A percentile compares a stretch with the other conserved stretches of the same genome.
Evolutionary conservation across 2,888 invertebrate species (phyloP).

Genomic region (Stramonita haemastoma): DNA sequence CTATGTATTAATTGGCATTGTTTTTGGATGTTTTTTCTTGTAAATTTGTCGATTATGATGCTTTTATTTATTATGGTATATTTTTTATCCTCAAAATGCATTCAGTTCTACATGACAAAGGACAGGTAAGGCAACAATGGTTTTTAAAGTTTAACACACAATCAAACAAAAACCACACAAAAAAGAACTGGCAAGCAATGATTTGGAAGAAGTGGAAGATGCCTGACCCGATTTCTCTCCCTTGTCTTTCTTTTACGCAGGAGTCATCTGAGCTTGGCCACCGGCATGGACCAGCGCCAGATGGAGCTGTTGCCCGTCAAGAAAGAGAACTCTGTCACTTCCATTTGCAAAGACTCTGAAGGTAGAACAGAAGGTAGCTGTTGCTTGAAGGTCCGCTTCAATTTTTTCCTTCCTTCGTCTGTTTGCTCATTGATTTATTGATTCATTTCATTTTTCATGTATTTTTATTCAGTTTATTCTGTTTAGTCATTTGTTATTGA

Average conservation of each 20-base stretch:
- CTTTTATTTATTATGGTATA: too few relatives aligned
- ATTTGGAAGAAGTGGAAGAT: not conserved
- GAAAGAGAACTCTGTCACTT: constrained; percentile 64
- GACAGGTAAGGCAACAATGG: not conserved
- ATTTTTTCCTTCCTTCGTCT: too few relatives aligned
- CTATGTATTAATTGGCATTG: too few relatives aligned
- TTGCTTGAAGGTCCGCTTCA: not conserved
- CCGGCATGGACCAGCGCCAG: constrained; percentile 65
- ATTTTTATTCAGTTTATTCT: too few relatives aligned
- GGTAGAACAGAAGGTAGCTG: constrained; percentile 42
- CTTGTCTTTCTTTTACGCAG: constrained; percentile 51
- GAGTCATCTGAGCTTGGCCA: constrained; percentile 71
- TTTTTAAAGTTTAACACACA: not conserved
- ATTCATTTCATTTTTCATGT: too few relatives aligned
- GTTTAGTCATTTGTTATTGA: too few relatives aligned
- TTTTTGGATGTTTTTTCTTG: too few relatives aligned
- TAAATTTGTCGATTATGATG: too few relatives aligned
- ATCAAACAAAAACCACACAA: not conserved
- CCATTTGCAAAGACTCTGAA: constrained; percentile 63
- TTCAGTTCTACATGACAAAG: too few relatives aligned
- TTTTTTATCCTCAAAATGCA: too few relatives aligned
- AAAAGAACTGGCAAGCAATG: not conserved
- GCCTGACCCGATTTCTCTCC: constrained; percentile 31
- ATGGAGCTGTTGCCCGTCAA: constrained; percentile 64
- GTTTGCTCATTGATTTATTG: too few relatives aligned